Conservation (phyloP, 2,797 vertebrate species). For the Acrossocheilus wenchowensis region DNA sequence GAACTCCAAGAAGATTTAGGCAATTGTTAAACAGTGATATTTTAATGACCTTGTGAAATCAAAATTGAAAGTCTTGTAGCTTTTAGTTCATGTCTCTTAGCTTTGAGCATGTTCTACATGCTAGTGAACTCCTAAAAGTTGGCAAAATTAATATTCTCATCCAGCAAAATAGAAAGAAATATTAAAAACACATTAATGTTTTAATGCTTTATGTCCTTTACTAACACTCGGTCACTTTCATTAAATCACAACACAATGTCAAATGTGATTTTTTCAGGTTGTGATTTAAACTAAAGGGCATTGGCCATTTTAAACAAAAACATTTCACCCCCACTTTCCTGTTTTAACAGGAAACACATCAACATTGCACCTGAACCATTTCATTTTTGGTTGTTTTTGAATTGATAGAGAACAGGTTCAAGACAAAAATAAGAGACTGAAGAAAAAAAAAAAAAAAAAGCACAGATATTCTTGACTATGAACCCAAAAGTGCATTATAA, state of each 20-base stretch:
- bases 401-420: neutral
- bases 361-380: neutral
- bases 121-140: neutral
- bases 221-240: neutral
- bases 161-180: neutral
- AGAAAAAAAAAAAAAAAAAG: neutral
- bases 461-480: constrained; percentile 2
- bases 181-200: neutral
- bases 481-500: constrained; percentile 11
- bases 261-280: neutral
- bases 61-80: neutral
- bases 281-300: neutral
- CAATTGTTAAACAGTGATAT: neutral
- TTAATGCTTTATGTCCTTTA: neutral
- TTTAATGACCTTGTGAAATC: neutral
- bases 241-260: neutral
- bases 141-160: neutral
- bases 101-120: neutral
- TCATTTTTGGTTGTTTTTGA: neutral
- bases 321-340: neutral
- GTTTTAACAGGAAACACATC: neutral
- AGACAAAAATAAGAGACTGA: neutral
- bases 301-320: neutral
- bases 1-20: neutral
- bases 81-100: neutral